Percentiles rank a stretch among this genome's conserved stretches.
Evolutionary conservation across 2,113 vertebrate genomes (phyloP).

Genomic region (Eclectus roratus): DNA sequence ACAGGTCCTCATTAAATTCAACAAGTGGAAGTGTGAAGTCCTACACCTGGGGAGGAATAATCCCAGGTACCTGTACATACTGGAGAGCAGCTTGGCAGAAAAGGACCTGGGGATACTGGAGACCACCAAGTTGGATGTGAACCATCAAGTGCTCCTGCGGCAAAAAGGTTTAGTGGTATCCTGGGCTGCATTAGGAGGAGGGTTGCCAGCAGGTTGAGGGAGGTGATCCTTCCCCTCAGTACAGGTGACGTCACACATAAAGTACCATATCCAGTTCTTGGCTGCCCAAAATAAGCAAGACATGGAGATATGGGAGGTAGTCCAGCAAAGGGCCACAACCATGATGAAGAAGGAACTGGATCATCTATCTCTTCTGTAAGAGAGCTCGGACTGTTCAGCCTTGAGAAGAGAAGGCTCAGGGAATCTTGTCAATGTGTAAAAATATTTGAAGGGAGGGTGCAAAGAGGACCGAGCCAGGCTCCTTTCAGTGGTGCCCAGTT

Average conservation of each 20-base stretch:
- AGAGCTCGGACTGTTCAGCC: neutral
- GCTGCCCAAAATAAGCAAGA: neutral
- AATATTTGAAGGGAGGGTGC: too few species aligned
- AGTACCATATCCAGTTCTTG: neutral
- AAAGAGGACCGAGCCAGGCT: neutral
- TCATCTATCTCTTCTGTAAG: neutral
- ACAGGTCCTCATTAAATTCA: neutral
- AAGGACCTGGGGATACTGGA: neutral
- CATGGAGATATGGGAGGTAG: too few species aligned
- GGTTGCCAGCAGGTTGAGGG: neutral
- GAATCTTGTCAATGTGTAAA: too few species aligned
- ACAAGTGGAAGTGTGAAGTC: neutral
- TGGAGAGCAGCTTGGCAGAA: neutral
- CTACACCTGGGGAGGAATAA: neutral
- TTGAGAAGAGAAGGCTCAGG: neutral
- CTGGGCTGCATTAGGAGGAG: neutral
- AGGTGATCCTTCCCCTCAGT: neutral
- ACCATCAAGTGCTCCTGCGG: neutral
- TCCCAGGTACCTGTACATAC: neutral
- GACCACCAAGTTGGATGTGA: neutral
- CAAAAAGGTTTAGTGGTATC: neutral
- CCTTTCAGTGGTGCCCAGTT: neutral
- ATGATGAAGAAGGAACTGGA: neutral
- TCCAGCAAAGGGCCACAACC: neutral
- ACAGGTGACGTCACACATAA: neutral